Percentiles rank a stretch among this genome's conserved stretches.
Evolutionary conservation across 23 tunicate genomes (phyloP).

Genomic region (Botrylloides violaceus): DNA sequence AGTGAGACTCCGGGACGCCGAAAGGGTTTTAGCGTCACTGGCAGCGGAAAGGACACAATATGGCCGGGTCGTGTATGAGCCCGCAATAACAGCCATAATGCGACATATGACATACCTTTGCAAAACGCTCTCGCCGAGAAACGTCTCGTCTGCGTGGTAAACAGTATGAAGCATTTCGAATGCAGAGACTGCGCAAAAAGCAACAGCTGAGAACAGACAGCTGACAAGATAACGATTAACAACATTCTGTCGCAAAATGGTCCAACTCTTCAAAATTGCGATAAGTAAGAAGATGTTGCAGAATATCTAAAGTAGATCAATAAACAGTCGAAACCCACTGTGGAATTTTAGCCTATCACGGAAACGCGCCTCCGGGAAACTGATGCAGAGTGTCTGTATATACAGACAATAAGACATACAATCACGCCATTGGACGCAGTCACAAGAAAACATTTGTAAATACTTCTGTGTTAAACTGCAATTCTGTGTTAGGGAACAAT

Average conservation of each 20-base stretch:
- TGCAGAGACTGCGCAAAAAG: conserved; percentile 10
- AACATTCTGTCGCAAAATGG: conserved; percentile 12
- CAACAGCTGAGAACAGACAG: neutral
- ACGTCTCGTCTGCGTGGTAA: neutral
- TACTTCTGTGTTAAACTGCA: too few species aligned
- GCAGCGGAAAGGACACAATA: too few species aligned
- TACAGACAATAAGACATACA: too few species aligned
- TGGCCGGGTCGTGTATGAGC: too few species aligned
- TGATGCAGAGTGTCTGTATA: neutral
- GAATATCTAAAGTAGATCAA: conserved; percentile 11
- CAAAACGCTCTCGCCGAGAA: conserved; percentile 4
- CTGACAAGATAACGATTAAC: conserved; percentile 12
- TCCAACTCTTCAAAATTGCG: conserved; percentile 4
- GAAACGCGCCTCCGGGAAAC: neutral
- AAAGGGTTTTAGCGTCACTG: too few species aligned
- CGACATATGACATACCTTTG: too few species aligned
- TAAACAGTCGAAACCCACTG: neutral
- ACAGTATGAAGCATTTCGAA: conserved; percentile 8
- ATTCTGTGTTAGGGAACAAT: too few species aligned
- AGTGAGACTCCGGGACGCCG: too few species aligned
- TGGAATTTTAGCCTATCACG: neutral
- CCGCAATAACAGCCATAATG: too few species aligned
- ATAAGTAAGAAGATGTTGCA: neutral
- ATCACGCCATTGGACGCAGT: too few species aligned
- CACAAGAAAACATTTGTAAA: too few species aligned